Conservation (phyloP, 2,888 invertebrate species). For the Acheta domesticus region DNA sequence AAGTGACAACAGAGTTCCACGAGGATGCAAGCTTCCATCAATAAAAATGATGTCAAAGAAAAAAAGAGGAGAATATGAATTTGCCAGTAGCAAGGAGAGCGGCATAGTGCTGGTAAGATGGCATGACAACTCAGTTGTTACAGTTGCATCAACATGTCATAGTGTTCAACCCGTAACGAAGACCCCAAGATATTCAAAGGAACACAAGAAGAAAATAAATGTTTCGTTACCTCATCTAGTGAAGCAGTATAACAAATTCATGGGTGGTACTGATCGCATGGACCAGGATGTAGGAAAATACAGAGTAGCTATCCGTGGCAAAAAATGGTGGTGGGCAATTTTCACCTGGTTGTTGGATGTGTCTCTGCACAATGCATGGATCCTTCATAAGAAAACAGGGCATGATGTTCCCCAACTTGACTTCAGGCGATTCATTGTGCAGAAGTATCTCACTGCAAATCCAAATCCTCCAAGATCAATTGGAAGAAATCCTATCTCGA, state of each 20-base stretch:
- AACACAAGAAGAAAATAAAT: not conserved
- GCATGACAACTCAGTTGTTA: not conserved
- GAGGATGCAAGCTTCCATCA: no score
- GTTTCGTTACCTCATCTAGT: not conserved
- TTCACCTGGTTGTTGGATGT: not conserved
- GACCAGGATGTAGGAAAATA: not conserved
- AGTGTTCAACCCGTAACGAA: not conserved
- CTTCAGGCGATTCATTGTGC: not conserved
- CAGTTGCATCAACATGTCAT: not conserved
- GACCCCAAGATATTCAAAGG: not conserved
- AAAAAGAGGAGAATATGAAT: not conserved
- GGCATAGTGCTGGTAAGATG: not conserved
- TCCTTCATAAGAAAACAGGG: not conserved
- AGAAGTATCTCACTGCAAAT: not conserved
- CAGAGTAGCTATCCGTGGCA: not conserved
- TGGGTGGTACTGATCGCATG: not conserved
- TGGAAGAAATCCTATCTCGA: not conserved
- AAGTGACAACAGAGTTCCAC: no score
- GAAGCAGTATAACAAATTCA: not conserved
- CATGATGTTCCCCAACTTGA: not conserved
- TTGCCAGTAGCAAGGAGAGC: not conserved
- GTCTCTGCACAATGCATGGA: not conserved
- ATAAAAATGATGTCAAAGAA: not conserved
- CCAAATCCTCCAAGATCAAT: not conserved
- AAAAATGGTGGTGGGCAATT: not conserved